These are phyloP conservation scores for Pipistrellus kuhlii DNA, from an alignment of 2,797 vertebrate species.

Conservation along the genomic window DNA sequence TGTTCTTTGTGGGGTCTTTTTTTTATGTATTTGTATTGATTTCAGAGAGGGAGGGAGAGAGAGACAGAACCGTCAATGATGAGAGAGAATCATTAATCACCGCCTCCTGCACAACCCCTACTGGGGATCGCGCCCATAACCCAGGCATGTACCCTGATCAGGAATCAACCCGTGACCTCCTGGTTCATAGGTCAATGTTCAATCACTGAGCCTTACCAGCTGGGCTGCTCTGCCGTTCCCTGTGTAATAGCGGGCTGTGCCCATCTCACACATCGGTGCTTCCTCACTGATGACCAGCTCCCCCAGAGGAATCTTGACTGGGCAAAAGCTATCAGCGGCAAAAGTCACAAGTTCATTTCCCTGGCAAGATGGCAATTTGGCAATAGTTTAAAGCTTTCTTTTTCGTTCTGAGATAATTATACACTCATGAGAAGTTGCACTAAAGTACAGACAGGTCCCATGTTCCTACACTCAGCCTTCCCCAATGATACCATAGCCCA, in stretches of 20 bases:
- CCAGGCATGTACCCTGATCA: too few relatives aligned
- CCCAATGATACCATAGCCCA: background rate
- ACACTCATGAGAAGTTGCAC: conserved; percentile 25
- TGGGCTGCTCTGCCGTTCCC: background rate
- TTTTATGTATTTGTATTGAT: too few relatives aligned
- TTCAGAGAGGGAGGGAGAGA: too few relatives aligned
- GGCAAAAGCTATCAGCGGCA: conserved; percentile 23
- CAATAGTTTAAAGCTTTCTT: background rate
- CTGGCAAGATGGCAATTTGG: conserved; percentile 1
- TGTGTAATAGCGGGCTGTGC: background rate
- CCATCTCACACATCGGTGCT: background rate
- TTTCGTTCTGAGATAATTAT: conserved; percentile 40
- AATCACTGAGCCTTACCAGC: too few relatives aligned
- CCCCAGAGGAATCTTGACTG: background rate
- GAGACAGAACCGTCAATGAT: too few relatives aligned
- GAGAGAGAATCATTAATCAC: too few relatives aligned
- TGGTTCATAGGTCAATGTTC: too few relatives aligned
- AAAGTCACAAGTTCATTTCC: conserved; percentile 1
- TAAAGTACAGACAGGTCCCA: background rate
- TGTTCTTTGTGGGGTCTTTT: background rate
- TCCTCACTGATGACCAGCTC: background rate
- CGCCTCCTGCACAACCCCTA: too few relatives aligned
- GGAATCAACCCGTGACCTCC: too few relatives aligned
- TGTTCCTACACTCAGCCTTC: background rate
- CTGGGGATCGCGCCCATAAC: too few relatives aligned